Conservation (phyloP, 2,797 vertebrate species). For the Sebastes nivosus region DNA sequence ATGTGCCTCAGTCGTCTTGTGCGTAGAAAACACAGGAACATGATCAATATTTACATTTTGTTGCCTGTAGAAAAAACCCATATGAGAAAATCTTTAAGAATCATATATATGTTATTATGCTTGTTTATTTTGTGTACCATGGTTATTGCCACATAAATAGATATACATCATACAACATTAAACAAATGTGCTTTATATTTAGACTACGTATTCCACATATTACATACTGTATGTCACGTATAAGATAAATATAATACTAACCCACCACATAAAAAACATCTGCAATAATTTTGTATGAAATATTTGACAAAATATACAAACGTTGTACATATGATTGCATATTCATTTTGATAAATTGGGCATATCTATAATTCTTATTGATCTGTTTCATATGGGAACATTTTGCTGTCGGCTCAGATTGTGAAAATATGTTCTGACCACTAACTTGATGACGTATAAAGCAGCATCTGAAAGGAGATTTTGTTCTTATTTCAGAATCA, state of each 20-base stretch:
- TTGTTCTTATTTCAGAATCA: background rate
- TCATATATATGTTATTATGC: background rate
- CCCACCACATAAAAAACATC: background rate
- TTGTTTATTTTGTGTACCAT: constrained; percentile 19
- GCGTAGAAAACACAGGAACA: constrained; percentile 11
- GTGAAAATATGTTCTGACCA: background rate
- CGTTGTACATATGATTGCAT: background rate
- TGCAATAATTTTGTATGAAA: background rate
- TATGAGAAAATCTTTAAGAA: background rate
- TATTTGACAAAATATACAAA: constrained; percentile 12
- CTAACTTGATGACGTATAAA: background rate
- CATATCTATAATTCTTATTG: background rate
- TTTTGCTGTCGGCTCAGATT: background rate
- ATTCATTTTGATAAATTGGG: background rate
- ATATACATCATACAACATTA: background rate
- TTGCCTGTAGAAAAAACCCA: background rate
- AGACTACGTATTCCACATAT: background rate
- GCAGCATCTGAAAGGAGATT: background rate
- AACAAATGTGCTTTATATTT: background rate
- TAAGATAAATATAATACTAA: background rate
- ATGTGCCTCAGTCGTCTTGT: constrained; percentile 56
- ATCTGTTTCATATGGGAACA: constrained; percentile 3
- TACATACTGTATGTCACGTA: background rate
- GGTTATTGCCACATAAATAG: background rate
- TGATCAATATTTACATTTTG: constrained; percentile 18